These are phyloP conservation scores for Saccostrea glomerata DNA, from an alignment of 1,140 invertebrate species.

Conservation along the genomic window DNA sequence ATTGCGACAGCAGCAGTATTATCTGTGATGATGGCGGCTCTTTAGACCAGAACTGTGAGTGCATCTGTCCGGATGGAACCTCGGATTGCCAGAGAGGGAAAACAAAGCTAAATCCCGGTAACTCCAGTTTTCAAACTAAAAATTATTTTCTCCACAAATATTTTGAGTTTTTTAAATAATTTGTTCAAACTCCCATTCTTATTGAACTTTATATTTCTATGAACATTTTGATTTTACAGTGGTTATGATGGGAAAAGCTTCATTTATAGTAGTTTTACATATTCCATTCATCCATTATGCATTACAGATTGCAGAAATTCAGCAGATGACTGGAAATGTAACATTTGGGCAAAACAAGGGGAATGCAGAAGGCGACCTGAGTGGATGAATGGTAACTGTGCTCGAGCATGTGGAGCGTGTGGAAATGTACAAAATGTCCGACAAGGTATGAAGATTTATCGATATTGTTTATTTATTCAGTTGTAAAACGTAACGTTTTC, in stretches of 20 bases:
- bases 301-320: constrained; percentile 60
- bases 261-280: not conserved
- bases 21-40: constrained; percentile 62
- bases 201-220: not conserved
- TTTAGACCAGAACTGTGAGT: constrained; percentile 72
- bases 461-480: too few relatives aligned
- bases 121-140: not conserved
- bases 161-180: too few relatives aligned
- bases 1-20: constrained; percentile 57
- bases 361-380: constrained; percentile 67
- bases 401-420: constrained; percentile 68
- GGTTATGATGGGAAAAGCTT: not conserved
- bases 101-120: constrained; percentile 14
- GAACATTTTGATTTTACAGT: not conserved
- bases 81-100: constrained; percentile 59
- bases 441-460: constrained; percentile 41
- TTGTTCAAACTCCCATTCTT: too few relatives aligned
- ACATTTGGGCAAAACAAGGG: constrained; percentile 70
- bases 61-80: constrained; percentile 70
- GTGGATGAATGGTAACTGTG: constrained; percentile 69
- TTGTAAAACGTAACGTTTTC: too few relatives aligned
- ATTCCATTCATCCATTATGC: not conserved
- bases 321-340: constrained; percentile 67
- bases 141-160: too few relatives aligned
- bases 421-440: constrained; percentile 41